phyloP scores from a whole-genome alignment of 2,797 vertebrate species.

The Macropus fuliginosus region DNA sequence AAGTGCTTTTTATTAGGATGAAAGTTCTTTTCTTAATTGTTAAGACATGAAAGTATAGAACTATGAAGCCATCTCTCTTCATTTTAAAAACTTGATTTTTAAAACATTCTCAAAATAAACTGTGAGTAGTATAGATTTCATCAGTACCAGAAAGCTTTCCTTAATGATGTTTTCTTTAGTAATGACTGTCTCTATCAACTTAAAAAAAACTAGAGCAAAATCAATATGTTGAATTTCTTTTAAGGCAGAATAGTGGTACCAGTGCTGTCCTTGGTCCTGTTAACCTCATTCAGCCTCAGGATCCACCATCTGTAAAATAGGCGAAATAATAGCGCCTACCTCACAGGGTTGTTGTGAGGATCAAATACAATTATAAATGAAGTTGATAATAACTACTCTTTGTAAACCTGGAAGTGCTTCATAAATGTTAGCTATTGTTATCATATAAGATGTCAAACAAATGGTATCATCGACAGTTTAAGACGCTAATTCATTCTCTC shows the following conservation, averaged over 20 bases:
- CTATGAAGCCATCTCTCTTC: conserved; percentile 30
- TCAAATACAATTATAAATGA: not conserved
- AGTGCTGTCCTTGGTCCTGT: not conserved
- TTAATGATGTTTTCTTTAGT: not conserved
- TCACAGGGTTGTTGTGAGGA: not conserved
- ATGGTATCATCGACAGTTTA: conserved; percentile 18
- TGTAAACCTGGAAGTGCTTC: not conserved
- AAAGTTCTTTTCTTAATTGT: conserved; percentile 45
- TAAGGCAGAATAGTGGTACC: not conserved
- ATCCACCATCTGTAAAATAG: not conserved
- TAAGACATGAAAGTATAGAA: conserved; percentile 20
- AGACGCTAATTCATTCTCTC: not conserved
- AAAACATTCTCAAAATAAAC: conserved; percentile 18
- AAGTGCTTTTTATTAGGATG: conserved; percentile 49
- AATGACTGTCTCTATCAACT: not conserved
- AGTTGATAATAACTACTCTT: not conserved
- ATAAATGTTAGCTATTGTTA: conserved; percentile 7
- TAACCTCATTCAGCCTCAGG: not conserved
- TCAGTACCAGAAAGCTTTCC: not conserved
- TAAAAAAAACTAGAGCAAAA: not conserved
- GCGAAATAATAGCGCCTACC: not conserved
- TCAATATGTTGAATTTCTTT: not conserved
- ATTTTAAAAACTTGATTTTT: conserved; percentile 25
- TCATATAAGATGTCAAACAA: conserved; percentile 13
- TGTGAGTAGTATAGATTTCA: conserved; percentile 1